Evolutionary conservation across 2,797 vertebrate genomes (phyloP), one percentile per base, ranked within the genome.

Genomic region (Tamandua tetradactyla): DNA sequence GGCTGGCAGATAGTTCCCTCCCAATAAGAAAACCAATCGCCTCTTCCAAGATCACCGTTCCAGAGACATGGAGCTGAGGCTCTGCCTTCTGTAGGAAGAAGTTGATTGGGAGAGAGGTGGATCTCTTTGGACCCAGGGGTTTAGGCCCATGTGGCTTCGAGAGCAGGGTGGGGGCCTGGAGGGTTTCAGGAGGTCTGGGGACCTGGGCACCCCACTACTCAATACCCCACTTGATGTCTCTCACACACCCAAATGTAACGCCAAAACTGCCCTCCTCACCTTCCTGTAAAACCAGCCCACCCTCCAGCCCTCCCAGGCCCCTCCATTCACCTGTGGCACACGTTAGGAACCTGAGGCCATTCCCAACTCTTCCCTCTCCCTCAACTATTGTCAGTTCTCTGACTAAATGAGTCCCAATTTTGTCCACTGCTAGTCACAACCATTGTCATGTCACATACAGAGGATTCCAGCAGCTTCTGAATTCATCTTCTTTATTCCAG

Each of bases 191-290:
- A 1, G 2, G 13, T 55, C 80, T 14, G 23, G 47, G 79, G 62
- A 44, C 71, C 42, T 20, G 15, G 15, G 57, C 15, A 0, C 47
- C 35, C 7, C 17, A 20, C n/a, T 1, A 12, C 47, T 6, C 27
- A 27, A 0, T 3, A 0, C 12, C 10, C 22, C 14, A 32, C 32
- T 27, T 1, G 1, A 1, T 1, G 3, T n/a, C 3, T 2, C 62
- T 78, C 18, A n/a, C 13, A 7, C 17, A 23, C n/a, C 32, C 59
- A 1, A 1, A 49, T 3, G 12, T 32, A 2, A 5, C 42, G 40
- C 79, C 40, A 11, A 59, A n/a, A 13, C 23, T 42, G 14, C 47
- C 47, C n/a, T 68, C 22, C 72, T 47, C 35, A 0, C 20, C n/a
- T 14, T 52, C 42, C 71, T 23, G 4, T 10, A 78, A n/a, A 22